Conservation (phyloP, 2,797 vertebrate genomes). For the Mallotus villosus region DNA sequence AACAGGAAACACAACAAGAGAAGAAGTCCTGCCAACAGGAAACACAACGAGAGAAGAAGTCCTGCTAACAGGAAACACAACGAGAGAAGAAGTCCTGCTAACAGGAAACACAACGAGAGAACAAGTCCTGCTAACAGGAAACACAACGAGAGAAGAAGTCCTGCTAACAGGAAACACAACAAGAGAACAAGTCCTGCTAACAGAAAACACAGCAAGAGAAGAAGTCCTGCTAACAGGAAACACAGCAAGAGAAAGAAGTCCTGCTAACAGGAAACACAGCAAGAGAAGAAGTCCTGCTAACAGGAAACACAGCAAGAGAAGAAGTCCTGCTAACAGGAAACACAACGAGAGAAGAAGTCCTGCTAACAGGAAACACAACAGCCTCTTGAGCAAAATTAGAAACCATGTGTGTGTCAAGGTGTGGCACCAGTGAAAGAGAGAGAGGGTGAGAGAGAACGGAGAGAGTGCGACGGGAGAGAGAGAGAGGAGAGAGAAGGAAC, state of each 20-base stretch:
- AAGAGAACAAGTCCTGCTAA: background rate
- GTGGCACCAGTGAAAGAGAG: background rate
- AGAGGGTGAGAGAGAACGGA: background rate
- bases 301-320: slow-evolving; percentile 38
- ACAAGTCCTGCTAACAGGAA: slow-evolving; percentile 21
- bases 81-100: slow-evolving; percentile 33
- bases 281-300: background rate
- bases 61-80: slow-evolving; percentile 37
- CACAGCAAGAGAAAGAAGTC: too few species aligned
- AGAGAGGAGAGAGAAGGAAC: slow-evolving; percentile 17
- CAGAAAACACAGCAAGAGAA: slow-evolving; percentile 42
- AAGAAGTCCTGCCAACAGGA: slow-evolving; percentile 21
- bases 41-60: slow-evolving; percentile 27
- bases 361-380: slow-evolving; percentile 45
- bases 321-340: slow-evolving; percentile 28
- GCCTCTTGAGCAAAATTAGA: slow-evolving; percentile 57
- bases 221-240: slow-evolving; percentile 39
- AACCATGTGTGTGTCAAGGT: slow-evolving; percentile 12
- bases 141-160: slow-evolving; percentile 25
- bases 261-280: slow-evolving; percentile 37
- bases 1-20: slow-evolving; percentile 38
- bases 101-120: slow-evolving; percentile 39
- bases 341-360: slow-evolving; percentile 35
- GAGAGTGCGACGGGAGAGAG: slow-evolving; percentile 27
- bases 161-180: slow-evolving; percentile 36